phyloP scores from a whole-genome alignment of 2,888 invertebrate genomes.

The Cerastis rubricosa region DNA sequence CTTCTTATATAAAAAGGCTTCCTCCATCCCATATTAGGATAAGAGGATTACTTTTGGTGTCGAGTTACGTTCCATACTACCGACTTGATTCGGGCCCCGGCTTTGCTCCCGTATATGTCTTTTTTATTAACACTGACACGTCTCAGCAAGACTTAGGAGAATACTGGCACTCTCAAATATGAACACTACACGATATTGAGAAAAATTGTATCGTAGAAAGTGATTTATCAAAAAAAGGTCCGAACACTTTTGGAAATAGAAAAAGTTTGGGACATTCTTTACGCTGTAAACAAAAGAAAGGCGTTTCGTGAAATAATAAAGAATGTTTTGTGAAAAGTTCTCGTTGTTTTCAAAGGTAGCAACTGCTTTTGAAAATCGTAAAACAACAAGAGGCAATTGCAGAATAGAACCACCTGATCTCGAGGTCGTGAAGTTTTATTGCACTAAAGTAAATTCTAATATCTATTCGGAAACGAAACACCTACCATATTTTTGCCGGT shows the following conservation, averaged over 20 bases:
- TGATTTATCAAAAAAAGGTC: slow-evolving; percentile 59
- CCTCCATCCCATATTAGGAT: slow-evolving; percentile 81
- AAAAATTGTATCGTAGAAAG: slow-evolving; percentile 47
- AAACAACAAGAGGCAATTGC: slow-evolving; percentile 45
- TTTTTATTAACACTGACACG: slow-evolving; percentile 69
- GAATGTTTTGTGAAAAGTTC: slow-evolving; percentile 19
- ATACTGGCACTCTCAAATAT: slow-evolving; percentile 50
- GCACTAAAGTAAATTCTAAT: slow-evolving; percentile 36
- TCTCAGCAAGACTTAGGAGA: slow-evolving; percentile 54
- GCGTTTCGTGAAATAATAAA: slow-evolving; percentile 33
- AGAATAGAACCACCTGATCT: slow-evolving; percentile 57
- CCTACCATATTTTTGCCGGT: neutral
- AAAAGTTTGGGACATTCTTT: slow-evolving; percentile 54
- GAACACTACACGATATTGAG: slow-evolving; percentile 55
- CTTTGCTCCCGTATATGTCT: slow-evolving; percentile 53
- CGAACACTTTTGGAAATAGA: slow-evolving; percentile 41
- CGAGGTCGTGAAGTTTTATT: slow-evolving; percentile 65
- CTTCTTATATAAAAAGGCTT: slow-evolving; percentile 77
- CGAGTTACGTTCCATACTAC: slow-evolving; percentile 68
- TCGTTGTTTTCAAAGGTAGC: slow-evolving; percentile 24
- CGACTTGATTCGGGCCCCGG: slow-evolving; percentile 57
- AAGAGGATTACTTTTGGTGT: slow-evolving; percentile 83
- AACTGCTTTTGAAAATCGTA: slow-evolving; percentile 50
- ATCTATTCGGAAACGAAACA: slow-evolving; percentile 22
- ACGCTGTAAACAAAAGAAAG: slow-evolving; percentile 37